Base-by-base conservation (phyloP, 2,888 invertebrate genomes). In the Malachius bipustulatus region DNA sequence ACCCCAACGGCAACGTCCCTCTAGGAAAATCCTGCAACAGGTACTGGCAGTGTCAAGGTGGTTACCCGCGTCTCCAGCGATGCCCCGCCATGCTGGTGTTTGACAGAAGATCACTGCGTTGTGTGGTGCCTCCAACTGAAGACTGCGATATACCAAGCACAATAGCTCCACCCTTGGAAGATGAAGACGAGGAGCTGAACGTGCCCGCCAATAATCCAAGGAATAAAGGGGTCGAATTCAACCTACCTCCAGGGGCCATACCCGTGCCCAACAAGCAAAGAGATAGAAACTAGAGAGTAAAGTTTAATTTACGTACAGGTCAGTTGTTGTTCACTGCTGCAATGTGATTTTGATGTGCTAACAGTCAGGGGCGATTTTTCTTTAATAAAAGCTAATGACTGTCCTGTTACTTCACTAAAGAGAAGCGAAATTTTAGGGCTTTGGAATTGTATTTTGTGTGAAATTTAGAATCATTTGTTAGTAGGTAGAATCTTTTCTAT, bases 11-110 rank as follows among this genome's bases (percentile, higher is more conserved):
- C 41, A 88, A 89, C 63, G 89, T 90, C 8, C 82, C 88, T 1
- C 69, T 90, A 8, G 88, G 89, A 49, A 89, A 89, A 63, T 89
- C 88, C 34, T 90, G 89, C 71, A 89, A 89, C 67, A 71, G 89
- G 9, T 90, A 90, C 66, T 90, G 90, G 90, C 87, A 88, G 57
- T 90, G 90, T 57, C 88, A 89, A 58, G 89, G 89, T 3, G 90
- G 90, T 0, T 90, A 90, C 63, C 90, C 90, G 4, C 80, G 89
- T 37, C 75, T 90, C 4, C 89, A 89, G 58, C 70, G 89, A 32
- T 89, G 89, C 57, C 88, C 88, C 0, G 88, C 89, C 24, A 88
- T 87, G 82, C 63, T 89, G 54, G 89, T 89, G 6, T 89, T 88
- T 65, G 88, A 89, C 65, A 56, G 70, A 32, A 71, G 82, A 45